Evolutionary conservation across 1,140 invertebrate species (phyloP).

Genomic region (Probaryconus sp.): DNA sequence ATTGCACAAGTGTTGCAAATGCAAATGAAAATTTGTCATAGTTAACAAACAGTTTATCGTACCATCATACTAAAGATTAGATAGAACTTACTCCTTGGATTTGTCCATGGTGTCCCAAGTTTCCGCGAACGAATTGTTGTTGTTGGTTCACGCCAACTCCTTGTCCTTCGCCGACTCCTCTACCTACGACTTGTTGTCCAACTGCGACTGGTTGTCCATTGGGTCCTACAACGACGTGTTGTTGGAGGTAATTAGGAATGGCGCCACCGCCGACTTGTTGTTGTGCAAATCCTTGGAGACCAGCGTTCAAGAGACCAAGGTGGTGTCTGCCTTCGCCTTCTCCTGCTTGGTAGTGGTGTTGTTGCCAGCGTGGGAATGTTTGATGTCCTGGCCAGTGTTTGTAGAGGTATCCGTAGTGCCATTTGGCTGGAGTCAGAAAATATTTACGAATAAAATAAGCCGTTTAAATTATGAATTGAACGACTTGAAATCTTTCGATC

Average conservation of each 20-base stretch:
- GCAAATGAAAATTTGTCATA: no score
- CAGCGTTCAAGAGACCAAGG: slow-evolving; percentile 42
- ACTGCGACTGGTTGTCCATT: slow-evolving; percentile 4
- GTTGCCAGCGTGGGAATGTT: slow-evolving; percentile 67
- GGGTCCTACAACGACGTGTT: slow-evolving; percentile 14
- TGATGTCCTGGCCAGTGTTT: slow-evolving; percentile 70
- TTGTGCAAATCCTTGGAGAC: slow-evolving; percentile 13
- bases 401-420: slow-evolving; percentile 67
- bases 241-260: slow-evolving; percentile 26
- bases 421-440: slow-evolving; percentile 38
- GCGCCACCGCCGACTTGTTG: slow-evolving; percentile 9
- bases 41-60: no score
- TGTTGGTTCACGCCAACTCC: slow-evolving; percentile 1
- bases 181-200: slow-evolving; percentile 23
- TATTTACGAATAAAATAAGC: no score
- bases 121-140: slow-evolving; percentile 7
- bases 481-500: no score
- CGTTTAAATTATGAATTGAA: background rate
- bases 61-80: slow-evolving; percentile 2
- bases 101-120: slow-evolving; percentile 22
- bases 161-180: slow-evolving; percentile 16
- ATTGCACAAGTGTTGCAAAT: no score
- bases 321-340: slow-evolving; percentile 37
- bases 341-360: slow-evolving; percentile 53
- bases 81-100: slow-evolving; percentile 10